These are phyloP conservation scores for Ectemnius continuus DNA, from an alignment of 2,888 invertebrate genomes.

Conservation along the genomic window DNA sequence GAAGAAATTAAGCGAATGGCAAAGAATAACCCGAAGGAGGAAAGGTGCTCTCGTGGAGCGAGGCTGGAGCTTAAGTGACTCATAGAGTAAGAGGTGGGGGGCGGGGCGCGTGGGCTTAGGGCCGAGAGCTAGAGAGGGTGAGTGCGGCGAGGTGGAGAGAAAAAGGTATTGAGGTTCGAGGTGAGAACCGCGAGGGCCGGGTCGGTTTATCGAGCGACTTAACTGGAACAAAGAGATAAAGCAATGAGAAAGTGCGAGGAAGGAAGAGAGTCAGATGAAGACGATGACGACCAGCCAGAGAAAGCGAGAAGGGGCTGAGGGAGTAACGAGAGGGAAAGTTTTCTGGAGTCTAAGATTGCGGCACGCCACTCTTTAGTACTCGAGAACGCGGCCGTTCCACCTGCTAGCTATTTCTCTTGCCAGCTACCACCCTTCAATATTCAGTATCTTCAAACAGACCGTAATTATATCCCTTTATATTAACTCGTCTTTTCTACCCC, in stretches of 20 bases:
- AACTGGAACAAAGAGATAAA: slow-evolving; percentile 52
- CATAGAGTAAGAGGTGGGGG: slow-evolving; percentile 3
- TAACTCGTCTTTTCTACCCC: too few relatives aligned
- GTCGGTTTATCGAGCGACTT: slow-evolving; percentile 50
- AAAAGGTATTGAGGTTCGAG: slow-evolving; percentile 19
- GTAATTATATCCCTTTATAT: too few relatives aligned
- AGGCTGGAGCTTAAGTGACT: slow-evolving; percentile 18
- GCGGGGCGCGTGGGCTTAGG: not conserved
- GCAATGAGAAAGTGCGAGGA: slow-evolving; percentile 24
- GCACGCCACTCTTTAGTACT: not conserved
- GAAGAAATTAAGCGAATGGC: slow-evolving; percentile 51
- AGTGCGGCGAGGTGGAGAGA: not conserved
- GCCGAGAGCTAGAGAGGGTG: not conserved
- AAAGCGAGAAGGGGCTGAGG: not conserved
- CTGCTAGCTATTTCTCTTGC: slow-evolving; percentile 2
- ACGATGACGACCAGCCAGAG: too few relatives aligned
- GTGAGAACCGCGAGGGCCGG: slow-evolving; percentile 34
- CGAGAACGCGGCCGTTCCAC: not conserved
- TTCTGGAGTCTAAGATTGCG: slow-evolving; percentile 29
- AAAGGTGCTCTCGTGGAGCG: slow-evolving; percentile 12
- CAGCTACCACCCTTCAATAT: not conserved
- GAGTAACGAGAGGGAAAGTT: slow-evolving; percentile 48
- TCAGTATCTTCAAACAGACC: not conserved
- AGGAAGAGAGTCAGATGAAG: not conserved
- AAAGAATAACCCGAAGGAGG: slow-evolving; percentile 37